These are phyloP conservation scores for Aspidapion aeneum DNA, from an alignment of 2,888 invertebrate species.

Conservation along the genomic window DNA sequence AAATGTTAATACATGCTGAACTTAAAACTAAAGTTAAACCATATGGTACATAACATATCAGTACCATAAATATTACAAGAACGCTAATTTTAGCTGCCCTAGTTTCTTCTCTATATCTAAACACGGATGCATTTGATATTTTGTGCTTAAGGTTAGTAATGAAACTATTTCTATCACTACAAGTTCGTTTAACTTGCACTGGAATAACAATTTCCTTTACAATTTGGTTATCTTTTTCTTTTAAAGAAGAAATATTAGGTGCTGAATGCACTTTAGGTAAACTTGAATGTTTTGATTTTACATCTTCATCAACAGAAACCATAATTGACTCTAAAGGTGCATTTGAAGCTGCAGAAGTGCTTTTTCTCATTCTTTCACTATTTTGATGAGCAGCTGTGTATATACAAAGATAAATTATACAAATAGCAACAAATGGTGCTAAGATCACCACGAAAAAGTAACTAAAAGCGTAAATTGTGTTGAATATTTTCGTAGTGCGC, in stretches of 20 bases:
- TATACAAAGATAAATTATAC: conserved; percentile 71
- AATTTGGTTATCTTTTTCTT: conserved; percentile 18
- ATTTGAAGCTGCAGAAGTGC: conserved; percentile 50
- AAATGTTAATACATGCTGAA: conserved; percentile 35
- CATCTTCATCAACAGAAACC: conserved; percentile 41
- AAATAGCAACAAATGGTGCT: conserved; percentile 59
- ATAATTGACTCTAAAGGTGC: conserved; percentile 49
- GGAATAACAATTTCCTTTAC: conserved; percentile 25
- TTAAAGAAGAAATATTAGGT: conserved; percentile 39
- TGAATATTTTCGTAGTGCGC: conserved; percentile 39
- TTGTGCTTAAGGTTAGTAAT: conserved; percentile 74
- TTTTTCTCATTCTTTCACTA: conserved; percentile 56
- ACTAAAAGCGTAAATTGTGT: conserved; percentile 47
- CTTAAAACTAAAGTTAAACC: conserved; percentile 42
- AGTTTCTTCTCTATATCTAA: conserved; percentile 84
- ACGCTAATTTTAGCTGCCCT: conserved; percentile 85
- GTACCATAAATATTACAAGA: conserved; percentile 67
- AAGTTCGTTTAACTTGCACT: conserved; percentile 52
- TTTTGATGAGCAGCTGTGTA: conserved; percentile 74
- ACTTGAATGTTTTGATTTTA: conserved; percentile 23
- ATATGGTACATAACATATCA: conserved; percentile 53
- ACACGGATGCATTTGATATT: conserved; percentile 80
- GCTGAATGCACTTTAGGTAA: conserved; percentile 43
- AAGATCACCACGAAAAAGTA: conserved; percentile 51
- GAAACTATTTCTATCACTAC: conserved; percentile 56